phyloP scores from a whole-genome alignment of 2,797 vertebrate genomes.

The Melanotaenia maccullochi region DNA sequence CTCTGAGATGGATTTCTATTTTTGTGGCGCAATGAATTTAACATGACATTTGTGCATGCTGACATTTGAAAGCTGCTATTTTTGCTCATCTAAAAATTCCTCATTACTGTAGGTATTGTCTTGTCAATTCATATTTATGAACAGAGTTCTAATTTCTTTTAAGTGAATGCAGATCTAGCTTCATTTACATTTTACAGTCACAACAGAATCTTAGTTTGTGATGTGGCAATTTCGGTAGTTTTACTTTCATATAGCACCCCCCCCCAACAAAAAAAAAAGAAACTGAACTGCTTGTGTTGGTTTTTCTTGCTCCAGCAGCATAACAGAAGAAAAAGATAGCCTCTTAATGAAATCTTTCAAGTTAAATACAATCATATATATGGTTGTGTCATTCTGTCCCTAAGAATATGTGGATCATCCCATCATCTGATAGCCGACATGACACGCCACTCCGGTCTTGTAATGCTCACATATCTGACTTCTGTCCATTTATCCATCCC shows the following conservation, averaged over 20 bases:
- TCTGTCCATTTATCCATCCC: constrained; percentile 33
- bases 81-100: constrained; percentile 26
- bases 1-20: not conserved
- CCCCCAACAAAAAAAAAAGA: not conserved
- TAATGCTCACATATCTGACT: constrained; percentile 42
- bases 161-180: constrained; percentile 22
- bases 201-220: not conserved
- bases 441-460: constrained; percentile 39
- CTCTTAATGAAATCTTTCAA: constrained; percentile 37
- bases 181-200: constrained; percentile 24
- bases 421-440: constrained; percentile 29
- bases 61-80: constrained; percentile 32
- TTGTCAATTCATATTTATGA: constrained; percentile 50
- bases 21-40: not conserved
- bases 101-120: constrained; percentile 29
- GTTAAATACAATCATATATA: constrained; percentile 21
- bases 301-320: not conserved
- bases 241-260: not conserved
- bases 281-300: not conserved
- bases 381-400: constrained; percentile 24
- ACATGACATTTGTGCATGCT: not conserved
- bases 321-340: constrained; percentile 2
- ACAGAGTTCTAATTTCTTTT: constrained; percentile 1
- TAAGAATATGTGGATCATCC: constrained; percentile 20
- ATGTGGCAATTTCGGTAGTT: not conserved